Conservation (phyloP, 2,113 vertebrate species). For the Phasianus colchicus region DNA sequence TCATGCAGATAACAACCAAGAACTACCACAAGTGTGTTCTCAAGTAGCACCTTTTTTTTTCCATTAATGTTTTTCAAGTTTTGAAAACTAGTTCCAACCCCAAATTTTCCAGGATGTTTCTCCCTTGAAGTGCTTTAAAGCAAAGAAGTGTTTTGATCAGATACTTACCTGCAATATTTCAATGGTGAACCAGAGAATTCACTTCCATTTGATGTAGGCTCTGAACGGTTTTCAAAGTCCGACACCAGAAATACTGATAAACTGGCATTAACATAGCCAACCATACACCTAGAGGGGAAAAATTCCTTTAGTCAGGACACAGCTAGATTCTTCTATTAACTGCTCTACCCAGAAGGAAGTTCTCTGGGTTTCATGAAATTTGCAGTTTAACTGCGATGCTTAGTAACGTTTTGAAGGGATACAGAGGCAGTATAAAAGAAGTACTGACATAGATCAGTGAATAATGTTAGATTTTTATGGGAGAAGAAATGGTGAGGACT, state of each 20-base stretch:
- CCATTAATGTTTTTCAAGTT: not conserved
- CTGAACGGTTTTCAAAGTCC: slow-evolving; percentile 90
- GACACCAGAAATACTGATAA: slow-evolving; percentile 89
- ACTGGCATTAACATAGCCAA: slow-evolving; percentile 93
- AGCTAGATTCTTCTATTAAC: not conserved
- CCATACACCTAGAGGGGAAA: slow-evolving; percentile 86
- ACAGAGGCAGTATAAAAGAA: not conserved
- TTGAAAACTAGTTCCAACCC: not conserved
- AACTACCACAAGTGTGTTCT: not conserved
- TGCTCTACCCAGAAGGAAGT: not conserved
- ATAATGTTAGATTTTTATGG: not conserved
- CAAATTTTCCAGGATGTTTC: not conserved
- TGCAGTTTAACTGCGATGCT: not conserved
- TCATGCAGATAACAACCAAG: not conserved
- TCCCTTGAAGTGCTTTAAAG: not conserved
- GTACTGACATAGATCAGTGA: not conserved
- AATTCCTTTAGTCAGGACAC: slow-evolving; percentile 16
- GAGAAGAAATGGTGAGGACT: not conserved
- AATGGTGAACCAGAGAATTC: slow-evolving; percentile 85
- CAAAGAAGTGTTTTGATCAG: not conserved
- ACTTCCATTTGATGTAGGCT: slow-evolving; percentile 85
- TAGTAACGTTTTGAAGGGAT: slow-evolving; percentile 18
- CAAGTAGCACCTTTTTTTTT: not conserved
- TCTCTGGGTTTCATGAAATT: not conserved
- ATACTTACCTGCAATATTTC: slow-evolving; percentile 88